phyloP scores from a whole-genome alignment of 2,113 vertebrate genomes.

The Bostrychus sinensis region DNA sequence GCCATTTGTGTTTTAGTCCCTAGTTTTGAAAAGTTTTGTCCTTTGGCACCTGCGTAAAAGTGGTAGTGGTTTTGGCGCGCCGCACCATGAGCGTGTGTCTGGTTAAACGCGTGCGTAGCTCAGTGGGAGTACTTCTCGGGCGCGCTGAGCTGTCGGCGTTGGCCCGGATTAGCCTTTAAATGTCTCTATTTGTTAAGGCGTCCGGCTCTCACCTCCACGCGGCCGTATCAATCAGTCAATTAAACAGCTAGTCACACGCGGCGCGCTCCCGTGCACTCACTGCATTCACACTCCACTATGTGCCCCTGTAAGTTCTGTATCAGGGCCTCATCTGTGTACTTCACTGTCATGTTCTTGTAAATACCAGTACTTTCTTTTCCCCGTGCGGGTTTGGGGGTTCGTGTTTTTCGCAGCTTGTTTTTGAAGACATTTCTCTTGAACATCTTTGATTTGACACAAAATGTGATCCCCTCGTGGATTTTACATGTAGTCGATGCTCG shows the following conservation, averaged over 20 bases:
- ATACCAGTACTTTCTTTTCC: background rate
- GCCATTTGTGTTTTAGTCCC: background rate
- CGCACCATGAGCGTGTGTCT: slow-evolving; percentile 10
- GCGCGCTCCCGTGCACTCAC: slow-evolving; percentile 34
- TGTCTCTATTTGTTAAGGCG: slow-evolving; percentile 81
- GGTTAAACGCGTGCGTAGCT: slow-evolving; percentile 37
- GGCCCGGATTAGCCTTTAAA: slow-evolving; percentile 78
- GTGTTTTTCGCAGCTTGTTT: background rate
- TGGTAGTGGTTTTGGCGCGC: slow-evolving; percentile 6
- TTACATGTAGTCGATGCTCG: slow-evolving; percentile 22
- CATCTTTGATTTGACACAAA: slow-evolving; percentile 3
- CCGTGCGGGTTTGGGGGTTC: background rate
- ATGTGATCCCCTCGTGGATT: slow-evolving; percentile 17
- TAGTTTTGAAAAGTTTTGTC: background rate
- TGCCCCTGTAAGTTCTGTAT: background rate
- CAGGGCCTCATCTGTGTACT: background rate
- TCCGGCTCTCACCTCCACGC: slow-evolving; percentile 76
- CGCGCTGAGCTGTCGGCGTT: slow-evolving; percentile 62
- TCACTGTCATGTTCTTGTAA: slow-evolving; percentile 2
- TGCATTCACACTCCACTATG: background rate
- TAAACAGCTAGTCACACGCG: slow-evolving; percentile 78
- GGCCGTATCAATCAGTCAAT: slow-evolving; percentile 83
- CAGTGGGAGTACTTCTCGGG: slow-evolving; percentile 36
- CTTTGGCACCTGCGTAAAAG: slow-evolving; percentile 7
- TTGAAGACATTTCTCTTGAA: slow-evolving; percentile 7